Conservation (phyloP, 2,797 vertebrate species). For the Heteromormyrus szaboi region DNA sequence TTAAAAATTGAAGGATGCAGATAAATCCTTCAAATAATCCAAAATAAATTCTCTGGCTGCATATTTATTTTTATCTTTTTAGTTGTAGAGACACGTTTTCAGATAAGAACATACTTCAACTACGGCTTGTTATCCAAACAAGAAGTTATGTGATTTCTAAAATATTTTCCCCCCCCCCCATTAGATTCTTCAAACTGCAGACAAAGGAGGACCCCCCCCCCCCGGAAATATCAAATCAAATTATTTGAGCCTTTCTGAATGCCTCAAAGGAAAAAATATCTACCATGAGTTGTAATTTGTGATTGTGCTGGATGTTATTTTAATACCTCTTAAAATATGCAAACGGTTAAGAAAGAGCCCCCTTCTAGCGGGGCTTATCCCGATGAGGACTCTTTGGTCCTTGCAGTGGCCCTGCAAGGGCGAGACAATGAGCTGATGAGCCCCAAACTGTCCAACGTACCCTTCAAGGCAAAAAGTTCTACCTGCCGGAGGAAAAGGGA, state of each 20-base stretch:
- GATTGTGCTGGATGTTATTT: conserved; percentile 41
- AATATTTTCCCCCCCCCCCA: conserved; percentile 17
- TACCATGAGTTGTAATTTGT: conserved; percentile 36
- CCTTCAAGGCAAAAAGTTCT: conserved; percentile 66
- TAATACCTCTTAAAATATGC: conserved; percentile 63
- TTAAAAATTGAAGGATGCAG: background rate
- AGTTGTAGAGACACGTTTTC: background rate
- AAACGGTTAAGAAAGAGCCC: conserved; percentile 83
- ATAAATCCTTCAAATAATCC: background rate
- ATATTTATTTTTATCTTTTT: background rate
- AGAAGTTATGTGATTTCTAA: conserved; percentile 11
- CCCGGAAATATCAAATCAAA: conserved; percentile 24
- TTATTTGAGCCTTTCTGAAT: conserved; percentile 17
- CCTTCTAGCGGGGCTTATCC: conserved; percentile 59
- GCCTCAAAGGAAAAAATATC: conserved; percentile 23
- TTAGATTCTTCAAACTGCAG: conserved; percentile 31
- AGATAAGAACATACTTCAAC: background rate
- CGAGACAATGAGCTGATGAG: conserved; percentile 66
- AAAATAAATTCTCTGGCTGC: background rate
- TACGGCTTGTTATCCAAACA: background rate
- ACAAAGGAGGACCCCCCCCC: background rate
- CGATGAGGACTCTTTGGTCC: conserved; percentile 69
- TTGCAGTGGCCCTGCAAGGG: conserved; percentile 68
- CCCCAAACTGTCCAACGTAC: conserved; percentile 53
- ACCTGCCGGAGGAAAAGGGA: conserved; percentile 82